Evolutionary conservation across 2,888 invertebrate genomes (phyloP).

Genomic region (Andrena trimmerana): DNA sequence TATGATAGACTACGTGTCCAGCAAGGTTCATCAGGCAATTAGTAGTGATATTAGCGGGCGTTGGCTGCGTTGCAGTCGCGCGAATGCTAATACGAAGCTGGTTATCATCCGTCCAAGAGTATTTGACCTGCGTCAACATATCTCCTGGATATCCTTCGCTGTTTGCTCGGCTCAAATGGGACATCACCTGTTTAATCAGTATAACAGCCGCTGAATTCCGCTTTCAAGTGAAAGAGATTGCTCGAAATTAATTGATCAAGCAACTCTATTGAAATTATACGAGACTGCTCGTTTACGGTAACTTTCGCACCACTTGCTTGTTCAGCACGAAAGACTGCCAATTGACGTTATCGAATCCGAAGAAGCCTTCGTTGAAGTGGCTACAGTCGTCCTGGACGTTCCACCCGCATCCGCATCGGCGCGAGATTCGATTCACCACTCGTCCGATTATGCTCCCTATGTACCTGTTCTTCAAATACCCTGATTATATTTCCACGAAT

Average conservation of each 20-base stretch:
- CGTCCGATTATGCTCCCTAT: constrained; percentile 87
- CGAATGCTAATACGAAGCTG: constrained; percentile 86
- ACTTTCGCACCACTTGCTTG: constrained; percentile 75
- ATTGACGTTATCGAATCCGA: constrained; percentile 86
- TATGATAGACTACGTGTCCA: constrained; percentile 85
- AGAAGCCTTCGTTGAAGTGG: constrained; percentile 62
- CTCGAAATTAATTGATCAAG: neutral
- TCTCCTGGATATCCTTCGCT: constrained; percentile 87
- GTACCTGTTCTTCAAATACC: constrained; percentile 85
- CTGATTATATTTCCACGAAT: constrained; percentile 71
- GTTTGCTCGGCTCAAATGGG: constrained; percentile 85
- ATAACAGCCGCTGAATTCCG: neutral
- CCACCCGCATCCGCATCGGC: constrained; percentile 72
- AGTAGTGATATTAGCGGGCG: constrained; percentile 87
- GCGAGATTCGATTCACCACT: constrained; percentile 85
- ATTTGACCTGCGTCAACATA: constrained; percentile 86
- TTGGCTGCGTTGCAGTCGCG: constrained; percentile 86
- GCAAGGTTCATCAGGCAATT: constrained; percentile 88
- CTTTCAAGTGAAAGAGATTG: neutral
- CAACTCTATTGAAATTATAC: neutral
- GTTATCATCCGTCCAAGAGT: constrained; percentile 86
- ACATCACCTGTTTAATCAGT: constrained; percentile 81
- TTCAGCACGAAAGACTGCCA: constrained; percentile 77
- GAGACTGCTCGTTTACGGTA: neutral
- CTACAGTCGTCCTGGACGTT: constrained; percentile 29